Evolutionary conservation across 2,797 vertebrate genomes (phyloP).

Genomic region (Melanotaenia parkinsoni): DNA sequence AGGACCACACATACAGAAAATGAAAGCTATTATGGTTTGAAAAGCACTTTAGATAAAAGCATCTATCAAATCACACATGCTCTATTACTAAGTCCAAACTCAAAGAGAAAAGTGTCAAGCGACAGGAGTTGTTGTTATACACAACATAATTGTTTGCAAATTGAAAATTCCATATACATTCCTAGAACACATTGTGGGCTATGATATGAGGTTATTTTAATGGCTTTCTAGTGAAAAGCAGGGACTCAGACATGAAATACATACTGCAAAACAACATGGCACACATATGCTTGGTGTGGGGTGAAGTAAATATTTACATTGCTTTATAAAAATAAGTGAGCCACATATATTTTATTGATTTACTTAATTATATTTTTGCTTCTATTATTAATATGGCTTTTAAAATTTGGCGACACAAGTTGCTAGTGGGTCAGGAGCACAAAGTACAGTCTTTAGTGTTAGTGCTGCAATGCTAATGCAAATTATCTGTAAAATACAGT

Average conservation of each 20-base stretch:
- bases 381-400: constrained; percentile 11
- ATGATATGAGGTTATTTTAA: constrained; percentile 41
- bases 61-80: constrained; percentile 17
- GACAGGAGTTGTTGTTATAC: constrained; percentile 27
- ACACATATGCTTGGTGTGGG: too few relatives aligned
- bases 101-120: constrained; percentile 19
- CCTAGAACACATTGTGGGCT: constrained; percentile 43
- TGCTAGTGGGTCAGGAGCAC: constrained; percentile 20
- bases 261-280: constrained; percentile 5
- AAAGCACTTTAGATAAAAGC: constrained; percentile 52
- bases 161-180: constrained; percentile 41
- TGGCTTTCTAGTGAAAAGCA: constrained; percentile 2
- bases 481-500: constrained; percentile 24
- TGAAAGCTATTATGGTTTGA: constrained; percentile 38
- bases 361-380: constrained; percentile 10
- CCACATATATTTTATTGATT: not conserved
- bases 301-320: not conserved
- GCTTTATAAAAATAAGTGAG: constrained; percentile 4
- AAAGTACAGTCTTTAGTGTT: constrained; percentile 8
- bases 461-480: constrained; percentile 27
- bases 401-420: constrained; percentile 3
- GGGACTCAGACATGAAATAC: not conserved
- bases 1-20: constrained; percentile 14
- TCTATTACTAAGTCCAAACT: constrained; percentile 20
- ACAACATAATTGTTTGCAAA: constrained; percentile 55